Percentiles rank a stretch among this genome's conserved stretches.
These are phyloP conservation scores for Netelia fuscicornis DNA, from an alignment of 2,888 invertebrate genomes.

Conservation along the genomic window DNA sequence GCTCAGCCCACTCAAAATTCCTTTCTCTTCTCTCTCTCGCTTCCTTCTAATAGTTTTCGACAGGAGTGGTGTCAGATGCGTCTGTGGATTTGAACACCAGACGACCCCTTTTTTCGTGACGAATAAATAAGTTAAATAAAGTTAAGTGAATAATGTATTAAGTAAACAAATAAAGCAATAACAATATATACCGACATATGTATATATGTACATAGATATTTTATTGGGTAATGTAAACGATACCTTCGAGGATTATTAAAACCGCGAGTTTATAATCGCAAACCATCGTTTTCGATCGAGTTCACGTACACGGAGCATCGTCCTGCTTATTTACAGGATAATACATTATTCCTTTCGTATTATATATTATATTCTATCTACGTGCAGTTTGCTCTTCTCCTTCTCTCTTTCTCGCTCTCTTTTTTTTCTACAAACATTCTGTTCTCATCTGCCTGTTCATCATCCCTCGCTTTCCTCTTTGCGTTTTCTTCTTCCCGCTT, in stretches of 20 bases:
- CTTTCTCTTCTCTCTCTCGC: slow-evolving; percentile 10
- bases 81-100: background rate
- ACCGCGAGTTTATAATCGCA: slow-evolving; percentile 37
- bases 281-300: slow-evolving; percentile 71
- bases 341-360: slow-evolving; percentile 72
- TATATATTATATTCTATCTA: slow-evolving; percentile 55
- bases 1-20: slow-evolving; percentile 1
- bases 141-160: too few species aligned
- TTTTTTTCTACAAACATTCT: slow-evolving; percentile 32
- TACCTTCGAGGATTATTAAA: background rate
- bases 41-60: background rate
- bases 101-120: background rate
- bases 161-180: too few species aligned
- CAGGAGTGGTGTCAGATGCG: background rate
- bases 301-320: slow-evolving; percentile 50
- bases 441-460: slow-evolving; percentile 24
- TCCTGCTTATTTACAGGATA: slow-evolving; percentile 73
- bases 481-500: slow-evolving; percentile 43
- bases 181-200: background rate
- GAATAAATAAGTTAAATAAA: background rate
- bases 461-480: slow-evolving; percentile 39
- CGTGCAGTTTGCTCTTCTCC: slow-evolving; percentile 34
- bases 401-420: slow-evolving; percentile 33
- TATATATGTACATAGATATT: slow-evolving; percentile 5
- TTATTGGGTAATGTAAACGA: background rate